Evolutionary conservation across 2,888 invertebrate species (phyloP).

Genomic region (Cosmia trapezina): DNA sequence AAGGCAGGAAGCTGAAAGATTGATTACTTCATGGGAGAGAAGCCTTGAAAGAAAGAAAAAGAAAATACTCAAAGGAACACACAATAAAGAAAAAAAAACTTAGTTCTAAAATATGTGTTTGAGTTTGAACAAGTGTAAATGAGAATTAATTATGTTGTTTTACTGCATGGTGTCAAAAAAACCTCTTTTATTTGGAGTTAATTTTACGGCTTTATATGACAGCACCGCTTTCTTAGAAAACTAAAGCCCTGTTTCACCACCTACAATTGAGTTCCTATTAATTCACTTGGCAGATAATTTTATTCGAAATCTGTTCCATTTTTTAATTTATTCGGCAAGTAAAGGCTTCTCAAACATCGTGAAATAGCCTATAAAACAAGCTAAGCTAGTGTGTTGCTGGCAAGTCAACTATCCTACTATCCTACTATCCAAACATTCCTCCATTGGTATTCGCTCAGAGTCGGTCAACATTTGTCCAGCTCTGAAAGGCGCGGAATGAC

Average conservation of each 20-base stretch:
- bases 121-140: background rate
- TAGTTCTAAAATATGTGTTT: background rate
- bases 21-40: too few species aligned
- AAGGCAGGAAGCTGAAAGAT: too few species aligned
- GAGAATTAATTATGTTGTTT: background rate
- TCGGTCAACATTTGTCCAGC: slow-evolving; percentile 84
- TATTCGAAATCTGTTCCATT: too few species aligned
- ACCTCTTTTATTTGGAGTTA: too few species aligned
- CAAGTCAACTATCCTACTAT: slow-evolving; percentile 51
- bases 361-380: too few species aligned
- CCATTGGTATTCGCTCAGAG: slow-evolving; percentile 77
- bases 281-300: too few species aligned
- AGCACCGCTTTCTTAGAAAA: background rate
- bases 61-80: background rate
- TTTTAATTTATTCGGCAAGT: too few species aligned
- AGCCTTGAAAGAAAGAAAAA: background rate
- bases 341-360: too few species aligned
- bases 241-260: too few species aligned
- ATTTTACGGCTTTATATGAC: background rate
- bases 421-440: slow-evolving; percentile 70
- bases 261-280: too few species aligned
- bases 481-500: slow-evolving; percentile 79
- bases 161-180: background rate
- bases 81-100: background rate
- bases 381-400: background rate